phyloP scores from a whole-genome alignment of 1,140 invertebrate genomes.

The Andrena cerasifolii region DNA sequence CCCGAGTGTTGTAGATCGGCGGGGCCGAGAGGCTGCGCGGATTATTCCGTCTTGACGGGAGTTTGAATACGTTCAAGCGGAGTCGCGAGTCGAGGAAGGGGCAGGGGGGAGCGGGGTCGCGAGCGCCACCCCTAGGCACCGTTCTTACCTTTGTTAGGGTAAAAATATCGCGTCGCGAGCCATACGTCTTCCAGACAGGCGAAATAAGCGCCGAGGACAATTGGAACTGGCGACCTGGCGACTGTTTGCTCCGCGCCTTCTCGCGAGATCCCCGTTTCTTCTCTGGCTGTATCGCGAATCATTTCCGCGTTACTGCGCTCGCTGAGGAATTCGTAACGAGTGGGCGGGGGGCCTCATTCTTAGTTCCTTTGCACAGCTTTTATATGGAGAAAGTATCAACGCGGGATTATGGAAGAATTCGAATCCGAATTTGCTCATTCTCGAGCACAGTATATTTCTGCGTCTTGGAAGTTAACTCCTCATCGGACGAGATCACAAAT shows the following conservation, averaged over 20 bases:
- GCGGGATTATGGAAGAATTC: too few relatives aligned
- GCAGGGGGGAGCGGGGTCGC: conserved; percentile 31
- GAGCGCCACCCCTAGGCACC: background rate
- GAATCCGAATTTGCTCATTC: too few relatives aligned
- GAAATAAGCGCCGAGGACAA: conserved; percentile 73
- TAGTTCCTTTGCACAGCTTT: too few relatives aligned
- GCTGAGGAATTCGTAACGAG: too few relatives aligned
- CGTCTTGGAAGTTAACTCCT: too few relatives aligned
- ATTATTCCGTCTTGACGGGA: conserved; percentile 63
- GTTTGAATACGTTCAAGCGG: conserved; percentile 61
- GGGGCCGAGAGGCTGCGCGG: conserved; percentile 58
- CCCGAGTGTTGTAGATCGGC: conserved; percentile 66
- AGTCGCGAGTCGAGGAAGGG: conserved; percentile 24
- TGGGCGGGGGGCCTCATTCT: too few relatives aligned
- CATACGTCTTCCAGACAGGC: conserved; percentile 75
- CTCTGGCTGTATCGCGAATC: background rate
- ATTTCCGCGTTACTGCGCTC: background rate
- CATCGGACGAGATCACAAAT: too few relatives aligned
- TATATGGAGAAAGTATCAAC: too few relatives aligned
- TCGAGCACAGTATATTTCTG: too few relatives aligned
- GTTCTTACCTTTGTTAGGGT: conserved; percentile 54
- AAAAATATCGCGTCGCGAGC: conserved; percentile 63
- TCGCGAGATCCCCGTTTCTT: background rate
- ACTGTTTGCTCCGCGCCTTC: background rate
- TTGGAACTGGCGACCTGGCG: conserved; percentile 65